Conservation (phyloP, 2,113 vertebrate species). For the Poeciliopsis turrubarensis region DNA sequence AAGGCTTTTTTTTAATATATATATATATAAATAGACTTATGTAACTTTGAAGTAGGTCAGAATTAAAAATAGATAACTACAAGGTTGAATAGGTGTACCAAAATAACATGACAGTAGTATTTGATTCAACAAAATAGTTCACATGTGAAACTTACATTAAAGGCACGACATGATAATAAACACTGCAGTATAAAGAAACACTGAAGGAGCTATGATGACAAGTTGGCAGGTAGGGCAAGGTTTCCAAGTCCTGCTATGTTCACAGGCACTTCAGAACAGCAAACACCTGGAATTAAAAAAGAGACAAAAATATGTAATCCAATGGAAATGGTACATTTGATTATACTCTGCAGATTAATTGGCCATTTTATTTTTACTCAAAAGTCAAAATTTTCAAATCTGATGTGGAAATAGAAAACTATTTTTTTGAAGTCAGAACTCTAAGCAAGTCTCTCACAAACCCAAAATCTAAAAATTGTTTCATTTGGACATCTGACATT, state of each 20-base stretch:
- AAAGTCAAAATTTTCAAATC: not conserved
- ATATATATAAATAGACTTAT: constrained; percentile 18
- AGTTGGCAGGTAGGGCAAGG: too few relatives aligned
- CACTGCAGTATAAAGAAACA: not conserved
- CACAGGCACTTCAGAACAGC: not conserved
- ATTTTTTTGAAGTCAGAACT: too few relatives aligned
- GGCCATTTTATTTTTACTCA: too few relatives aligned
- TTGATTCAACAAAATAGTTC: not conserved
- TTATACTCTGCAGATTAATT: too few relatives aligned
- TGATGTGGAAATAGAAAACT: too few relatives aligned
- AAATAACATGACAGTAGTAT: constrained; percentile 2
- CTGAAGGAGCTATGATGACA: not conserved
- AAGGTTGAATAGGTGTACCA: not conserved
- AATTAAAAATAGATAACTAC: constrained; percentile 13
- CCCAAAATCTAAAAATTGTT: not conserved
- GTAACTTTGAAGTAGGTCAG: constrained; percentile 3
- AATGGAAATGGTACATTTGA: not conserved
- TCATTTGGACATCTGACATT: not conserved
- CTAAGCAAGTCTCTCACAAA: too few relatives aligned
- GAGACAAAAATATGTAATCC: not conserved
- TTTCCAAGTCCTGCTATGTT: not conserved
- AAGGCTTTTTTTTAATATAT: constrained; percentile 9
- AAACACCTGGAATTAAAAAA: not conserved
- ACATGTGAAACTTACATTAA: constrained; percentile 4
- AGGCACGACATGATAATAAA: constrained; percentile 31